Base-by-base conservation (phyloP, 2,888 invertebrate species). In the Drosophila meridiana region DNA sequence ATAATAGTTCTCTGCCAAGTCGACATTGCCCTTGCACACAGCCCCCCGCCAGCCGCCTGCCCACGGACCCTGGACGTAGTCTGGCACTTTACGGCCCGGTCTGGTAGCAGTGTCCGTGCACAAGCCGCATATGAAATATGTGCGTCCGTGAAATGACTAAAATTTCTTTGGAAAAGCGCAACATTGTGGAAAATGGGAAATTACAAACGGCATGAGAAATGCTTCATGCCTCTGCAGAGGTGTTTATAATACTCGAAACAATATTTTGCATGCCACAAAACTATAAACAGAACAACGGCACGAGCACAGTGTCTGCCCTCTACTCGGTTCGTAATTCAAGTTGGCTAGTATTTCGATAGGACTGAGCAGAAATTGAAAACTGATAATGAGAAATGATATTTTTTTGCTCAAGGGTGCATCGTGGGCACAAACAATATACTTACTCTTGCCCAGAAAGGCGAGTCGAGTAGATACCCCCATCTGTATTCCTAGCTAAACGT, bases 111-210 rank as follows among this genome's bases (percentile, higher is more conserved):
- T 74, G 47, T 62, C 66, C 64, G 50, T 64, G 62, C 59, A 52
- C 45, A 60, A 50, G 38, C 58, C 58, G 73, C 81, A 80, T 80
- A 87, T 87, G 89, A 89, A 81, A 73, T 87, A 90, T 85, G 80
- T 83, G 85, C 81, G 83, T 71, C 80, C 91, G 89, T 92, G 92
- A 91, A 91, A 91, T 91, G 92, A 91, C 90, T 81, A 91, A 77
- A 84, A 91, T 91, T 92, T 92, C 92, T 87, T 80, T 82, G 90
- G 92, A 92, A 92, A 92, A 90, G 87, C 82, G 92, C 92, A 92
- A 89, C 86, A 78, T 89, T 89, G 92, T 92, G 92, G 92, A 92
- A 92, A 92, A 92, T 92, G 90, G 89, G 90, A 91, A 91, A 84
- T 63, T 71, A 32, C 69, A 69, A 67, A 32, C 61, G 61, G 74